Base-by-base conservation (phyloP, 1,140 invertebrate species). In the Chlorops oryzae region DNA sequence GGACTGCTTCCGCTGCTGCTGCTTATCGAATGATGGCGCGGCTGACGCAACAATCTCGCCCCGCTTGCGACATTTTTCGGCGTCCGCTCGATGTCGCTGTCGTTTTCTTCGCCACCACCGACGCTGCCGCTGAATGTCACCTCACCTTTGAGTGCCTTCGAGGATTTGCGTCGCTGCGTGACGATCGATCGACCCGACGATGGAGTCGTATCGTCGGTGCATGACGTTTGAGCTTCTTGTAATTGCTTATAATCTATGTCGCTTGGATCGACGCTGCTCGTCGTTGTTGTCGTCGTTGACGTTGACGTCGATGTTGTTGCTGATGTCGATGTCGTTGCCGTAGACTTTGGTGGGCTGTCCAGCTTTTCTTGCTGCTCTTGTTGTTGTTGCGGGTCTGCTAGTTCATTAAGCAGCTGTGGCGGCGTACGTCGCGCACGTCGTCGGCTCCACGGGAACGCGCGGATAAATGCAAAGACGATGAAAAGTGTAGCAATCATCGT, bases 401-500 rank as follows among this genome's bases (percentile, higher is more conserved):
- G n/a, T n/a, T n/a, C n/a, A n/a, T n/a, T 62, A 5, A 62, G 49
- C 12, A 59, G 57, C 50, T 62, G 42, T 20, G 54, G 24, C 12
- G n/a, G 51, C 12, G 54, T 49, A 12, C 55, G 53, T 22, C 53
- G 38, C 12, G 38, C 59, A 3, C 63, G 54, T 27, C 54, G 56
- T 17, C 58, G 56, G n/a, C 58, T 58, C 68, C 69, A 72, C 50
- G 63, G 65, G 45, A 72, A 67, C 46, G 69, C 64, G 46, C 69
- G 65, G 52, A 72, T 64, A 59, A 72, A 71, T 62, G 65, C 66
- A 63, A 71, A 70, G 15, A 72, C 61, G 25, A 72, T 67, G 52
- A 72, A 71, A 44, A 72, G 54, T 39, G 69, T 72, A 56, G 69
- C 69, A 57, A 72, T 70, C 69, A 72, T 72, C 22, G 47, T 50